phyloP scores from a whole-genome alignment of 1,140 invertebrate genomes.

The Solen grandis region DNA sequence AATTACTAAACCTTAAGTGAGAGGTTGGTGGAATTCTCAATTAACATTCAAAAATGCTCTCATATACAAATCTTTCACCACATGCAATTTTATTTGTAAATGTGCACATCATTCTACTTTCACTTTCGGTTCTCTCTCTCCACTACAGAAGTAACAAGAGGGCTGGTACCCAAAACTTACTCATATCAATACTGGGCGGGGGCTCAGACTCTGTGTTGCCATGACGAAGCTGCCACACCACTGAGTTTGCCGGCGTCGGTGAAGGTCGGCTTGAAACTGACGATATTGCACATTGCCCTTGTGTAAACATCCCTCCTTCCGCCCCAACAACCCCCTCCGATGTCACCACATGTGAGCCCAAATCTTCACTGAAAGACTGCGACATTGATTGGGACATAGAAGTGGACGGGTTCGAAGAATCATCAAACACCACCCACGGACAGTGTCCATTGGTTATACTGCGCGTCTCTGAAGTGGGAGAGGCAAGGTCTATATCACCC shows the following conservation, averaged over 20 bases:
- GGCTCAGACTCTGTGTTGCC: constrained; percentile 4
- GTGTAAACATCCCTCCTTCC: constrained; percentile 1
- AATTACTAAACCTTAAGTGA: too few species aligned
- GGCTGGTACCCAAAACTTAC: too few species aligned
- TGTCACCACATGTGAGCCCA: neutral
- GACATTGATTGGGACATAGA: neutral
- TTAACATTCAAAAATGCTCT: too few species aligned
- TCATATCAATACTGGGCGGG: constrained; percentile 26
- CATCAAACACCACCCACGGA: constrained; percentile 46
- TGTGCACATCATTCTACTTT: too few species aligned
- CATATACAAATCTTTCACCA: too few species aligned
- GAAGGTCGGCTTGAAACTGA: neutral
- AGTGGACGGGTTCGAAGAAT: neutral
- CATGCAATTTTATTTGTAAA: too few species aligned
- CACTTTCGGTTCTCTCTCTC: too few species aligned
- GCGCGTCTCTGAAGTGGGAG: constrained; percentile 32
- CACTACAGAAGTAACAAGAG: too few species aligned
- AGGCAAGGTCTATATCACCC: constrained; percentile 16
- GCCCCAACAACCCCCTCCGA: neutral
- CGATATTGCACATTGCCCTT: constrained; percentile 48
- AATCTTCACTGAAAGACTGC: neutral
- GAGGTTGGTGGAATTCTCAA: too few species aligned
- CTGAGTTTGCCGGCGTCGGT: constrained; percentile 24
- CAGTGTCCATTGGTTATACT: constrained; percentile 50
- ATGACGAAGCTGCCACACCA: constrained; percentile 44